Percentiles rank a stretch among this genome's conserved stretches.
These are phyloP conservation scores for Sminthurinus aureus DNA, from an alignment of 2,888 invertebrate genomes.

Conservation along the genomic window DNA sequence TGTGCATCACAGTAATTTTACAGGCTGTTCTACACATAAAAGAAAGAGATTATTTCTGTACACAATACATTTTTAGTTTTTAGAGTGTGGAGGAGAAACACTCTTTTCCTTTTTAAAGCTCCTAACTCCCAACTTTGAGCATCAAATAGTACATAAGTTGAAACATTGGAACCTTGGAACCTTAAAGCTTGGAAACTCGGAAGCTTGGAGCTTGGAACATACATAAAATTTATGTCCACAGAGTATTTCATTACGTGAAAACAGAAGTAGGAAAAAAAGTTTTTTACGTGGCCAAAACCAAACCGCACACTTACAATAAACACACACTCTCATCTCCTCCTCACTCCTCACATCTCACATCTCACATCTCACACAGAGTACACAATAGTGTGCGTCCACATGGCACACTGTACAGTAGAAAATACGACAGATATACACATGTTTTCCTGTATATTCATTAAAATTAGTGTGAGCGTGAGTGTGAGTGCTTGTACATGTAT, in stretches of 20 bases:
- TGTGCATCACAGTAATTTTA: background rate
- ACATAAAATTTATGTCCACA: conserved; percentile 13
- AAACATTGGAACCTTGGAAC: too few species aligned
- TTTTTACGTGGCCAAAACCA: conserved; percentile 31
- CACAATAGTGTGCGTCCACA: conserved; percentile 17
- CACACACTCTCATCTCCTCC: background rate
- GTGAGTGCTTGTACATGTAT: background rate
- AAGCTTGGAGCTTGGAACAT: too few species aligned
- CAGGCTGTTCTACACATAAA: background rate
- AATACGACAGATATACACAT: too few species aligned
- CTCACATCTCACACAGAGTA: too few species aligned
- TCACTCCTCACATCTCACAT: too few species aligned
- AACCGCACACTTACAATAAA: conserved; percentile 35
- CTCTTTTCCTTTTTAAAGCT: too few species aligned
- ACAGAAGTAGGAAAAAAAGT: conserved; percentile 14
- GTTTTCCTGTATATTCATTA: too few species aligned
- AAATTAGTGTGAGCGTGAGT: too few species aligned
- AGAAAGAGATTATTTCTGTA: background rate
- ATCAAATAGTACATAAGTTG: too few species aligned
- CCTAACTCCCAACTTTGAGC: too few species aligned
- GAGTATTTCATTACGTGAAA: conserved; percentile 30
- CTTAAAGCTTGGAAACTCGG: too few species aligned
- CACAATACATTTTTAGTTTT: background rate
- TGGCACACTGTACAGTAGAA: background rate
- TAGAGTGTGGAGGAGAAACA: too few species aligned